phyloP scores from a whole-genome alignment of 2,888 invertebrate species.

The Platycheirus albimanus region DNA sequence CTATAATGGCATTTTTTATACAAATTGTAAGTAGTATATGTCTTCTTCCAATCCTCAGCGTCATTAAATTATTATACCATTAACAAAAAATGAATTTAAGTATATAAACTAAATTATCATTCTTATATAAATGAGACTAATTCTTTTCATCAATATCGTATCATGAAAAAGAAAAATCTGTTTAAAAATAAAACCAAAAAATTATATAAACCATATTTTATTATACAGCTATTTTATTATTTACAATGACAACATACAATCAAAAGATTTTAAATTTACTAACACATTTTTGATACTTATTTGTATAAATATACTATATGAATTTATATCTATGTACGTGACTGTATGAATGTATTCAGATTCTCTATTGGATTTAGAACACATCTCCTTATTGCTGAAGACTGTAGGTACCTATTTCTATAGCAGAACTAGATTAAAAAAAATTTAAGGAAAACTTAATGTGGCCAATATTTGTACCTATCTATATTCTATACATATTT shows the following conservation, averaged over 20 bases:
- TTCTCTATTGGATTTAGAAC: conserved; percentile 32
- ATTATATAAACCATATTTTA: conserved; percentile 45
- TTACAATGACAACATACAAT: conserved; percentile 59
- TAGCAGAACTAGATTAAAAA: conserved; percentile 40
- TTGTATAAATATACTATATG: conserved; percentile 34
- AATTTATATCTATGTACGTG: not conserved
- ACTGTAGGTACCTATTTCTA: conserved; percentile 54
- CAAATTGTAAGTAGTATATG: conserved; percentile 1
- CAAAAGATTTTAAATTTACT: conserved; percentile 48
- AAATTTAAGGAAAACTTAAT: conserved; percentile 23
- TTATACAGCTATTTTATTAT: conserved; percentile 30
- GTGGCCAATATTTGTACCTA: conserved; percentile 66
- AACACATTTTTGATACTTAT: conserved; percentile 65
- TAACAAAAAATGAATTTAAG: not conserved
- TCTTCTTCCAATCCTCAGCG: not conserved
- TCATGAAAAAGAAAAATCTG: not conserved
- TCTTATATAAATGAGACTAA: not conserved
- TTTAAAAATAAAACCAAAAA: not conserved
- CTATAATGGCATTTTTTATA: not conserved
- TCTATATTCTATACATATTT: conserved; percentile 2
- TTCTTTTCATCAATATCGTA: not conserved
- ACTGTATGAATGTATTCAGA: conserved; percentile 3
- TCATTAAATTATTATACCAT: not conserved
- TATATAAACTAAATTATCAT: not conserved
- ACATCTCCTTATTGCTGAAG: conserved; percentile 45